Conservation (phyloP, 2,797 vertebrate genomes). For the Lates japonicus region DNA sequence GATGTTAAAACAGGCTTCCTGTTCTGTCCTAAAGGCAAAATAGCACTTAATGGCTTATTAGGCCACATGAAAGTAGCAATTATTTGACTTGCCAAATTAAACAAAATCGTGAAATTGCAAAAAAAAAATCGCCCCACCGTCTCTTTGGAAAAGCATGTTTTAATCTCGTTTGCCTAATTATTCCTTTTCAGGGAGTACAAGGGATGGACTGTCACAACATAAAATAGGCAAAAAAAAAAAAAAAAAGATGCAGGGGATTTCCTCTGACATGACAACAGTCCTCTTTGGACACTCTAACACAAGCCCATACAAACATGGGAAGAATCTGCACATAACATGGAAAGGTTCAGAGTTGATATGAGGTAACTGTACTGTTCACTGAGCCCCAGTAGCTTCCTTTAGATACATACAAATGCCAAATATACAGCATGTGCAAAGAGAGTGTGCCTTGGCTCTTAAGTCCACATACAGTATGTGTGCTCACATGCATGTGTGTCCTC, state of each 20-base stretch:
- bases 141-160: slow-evolving; percentile 8
- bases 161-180: slow-evolving; percentile 29
- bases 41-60: slow-evolving; percentile 35
- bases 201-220: background rate
- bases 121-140: slow-evolving; percentile 5
- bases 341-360: background rate
- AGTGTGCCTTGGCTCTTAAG: background rate
- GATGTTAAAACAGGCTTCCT: slow-evolving; percentile 29
- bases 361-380: slow-evolving; percentile 1
- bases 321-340: background rate
- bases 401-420: background rate
- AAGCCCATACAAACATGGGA: background rate
- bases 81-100: slow-evolving; percentile 44
- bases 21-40: slow-evolving; percentile 30
- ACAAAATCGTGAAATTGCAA: slow-evolving; percentile 34
- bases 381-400: background rate
- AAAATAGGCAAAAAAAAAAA: slow-evolving; percentile 13
- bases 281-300: background rate
- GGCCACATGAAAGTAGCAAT: slow-evolving; percentile 39
- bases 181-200: slow-evolving; percentile 11
- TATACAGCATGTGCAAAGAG: background rate
- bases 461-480: background rate
- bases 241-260: slow-evolving; percentile 22
- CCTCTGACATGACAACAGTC: slow-evolving; percentile 9
- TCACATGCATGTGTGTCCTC: slow-evolving; percentile 16